Conservation (phyloP, 2,888 invertebrate species). For the Mythimna pallens region DNA sequence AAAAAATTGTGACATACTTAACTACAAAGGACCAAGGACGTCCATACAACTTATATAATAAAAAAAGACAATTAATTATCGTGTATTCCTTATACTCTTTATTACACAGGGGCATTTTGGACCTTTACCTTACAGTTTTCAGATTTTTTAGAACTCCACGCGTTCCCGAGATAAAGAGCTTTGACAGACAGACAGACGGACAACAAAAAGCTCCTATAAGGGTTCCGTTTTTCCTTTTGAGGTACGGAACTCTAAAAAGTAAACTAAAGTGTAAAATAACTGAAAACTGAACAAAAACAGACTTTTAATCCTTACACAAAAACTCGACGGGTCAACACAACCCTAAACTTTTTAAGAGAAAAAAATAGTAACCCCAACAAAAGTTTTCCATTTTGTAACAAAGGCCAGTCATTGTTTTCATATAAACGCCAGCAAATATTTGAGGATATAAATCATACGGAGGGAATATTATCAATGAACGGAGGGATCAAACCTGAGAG, state of each 20-base stretch:
- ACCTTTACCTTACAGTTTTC: no score
- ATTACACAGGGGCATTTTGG: no score
- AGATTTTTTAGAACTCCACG: no score
- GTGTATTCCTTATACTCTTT: no score
- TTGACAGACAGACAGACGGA: no score
- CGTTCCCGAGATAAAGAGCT: no score
- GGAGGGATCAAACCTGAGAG: conserved; percentile 53
- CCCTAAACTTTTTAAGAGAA: conserved; percentile 27
- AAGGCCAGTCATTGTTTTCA: conserved; percentile 49
- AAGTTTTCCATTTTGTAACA: conserved; percentile 30
- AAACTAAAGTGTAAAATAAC: neutral
- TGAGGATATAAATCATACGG: conserved; percentile 47
- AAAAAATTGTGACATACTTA: no score
- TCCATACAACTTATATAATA: no score
- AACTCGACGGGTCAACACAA: conserved; percentile 11
- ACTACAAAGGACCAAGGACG: no score
- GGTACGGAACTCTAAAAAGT: neutral
- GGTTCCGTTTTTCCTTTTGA: no score
- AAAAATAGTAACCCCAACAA: conserved; percentile 29
- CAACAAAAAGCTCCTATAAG: no score
- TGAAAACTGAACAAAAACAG: conserved; percentile 11
- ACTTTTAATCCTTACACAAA: neutral
- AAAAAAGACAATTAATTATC: no score
- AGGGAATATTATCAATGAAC: conserved; percentile 50
- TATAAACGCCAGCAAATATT: conserved; percentile 38